phyloP scores from a whole-genome alignment of 2,797 vertebrate species.

The Aulostomus chinensis region DNA sequence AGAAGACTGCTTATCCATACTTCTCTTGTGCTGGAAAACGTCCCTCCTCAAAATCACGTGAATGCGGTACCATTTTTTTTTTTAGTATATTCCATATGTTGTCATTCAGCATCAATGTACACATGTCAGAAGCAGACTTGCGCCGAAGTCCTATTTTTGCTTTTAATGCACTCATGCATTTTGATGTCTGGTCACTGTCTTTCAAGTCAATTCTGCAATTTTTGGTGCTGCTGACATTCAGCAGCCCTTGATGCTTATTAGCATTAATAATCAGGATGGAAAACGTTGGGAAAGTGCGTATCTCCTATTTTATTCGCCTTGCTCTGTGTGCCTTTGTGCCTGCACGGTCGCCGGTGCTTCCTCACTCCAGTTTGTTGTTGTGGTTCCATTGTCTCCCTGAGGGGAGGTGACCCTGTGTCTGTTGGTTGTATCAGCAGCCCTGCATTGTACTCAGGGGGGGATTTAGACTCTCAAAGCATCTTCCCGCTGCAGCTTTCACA shows the following conservation, averaged over 20 bases:
- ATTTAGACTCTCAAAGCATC: conserved; percentile 86
- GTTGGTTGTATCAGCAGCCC: conserved; percentile 82
- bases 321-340: conserved; percentile 60
- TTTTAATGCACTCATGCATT: too few species aligned
- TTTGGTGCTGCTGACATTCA: conserved; percentile 54
- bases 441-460: conserved; percentile 81
- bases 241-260: conserved; percentile 68
- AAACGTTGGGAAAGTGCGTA: conserved; percentile 54
- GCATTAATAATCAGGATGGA: conserved; percentile 60
- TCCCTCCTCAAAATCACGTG: conserved; percentile 49
- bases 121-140: too few species aligned
- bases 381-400: conserved; percentile 77
- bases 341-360: conserved; percentile 52
- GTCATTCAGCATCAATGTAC: conserved; percentile 26
- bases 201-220: too few species aligned
- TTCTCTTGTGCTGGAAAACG: conserved; percentile 58
- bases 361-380: conserved; percentile 71
- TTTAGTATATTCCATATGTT: too few species aligned
- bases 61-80: too few species aligned
- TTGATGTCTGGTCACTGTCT: conserved; percentile 2
- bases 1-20: conserved; percentile 62
- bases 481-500: conserved; percentile 77
- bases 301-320: conserved; percentile 28
- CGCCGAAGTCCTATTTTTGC: too few species aligned
- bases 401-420: conserved; percentile 85